A percentile compares a stretch with the other conserved stretches of the same genome.
phyloP scores from a whole-genome alignment of 2,797 vertebrate species.

The Amblyraja radiata region DNA sequence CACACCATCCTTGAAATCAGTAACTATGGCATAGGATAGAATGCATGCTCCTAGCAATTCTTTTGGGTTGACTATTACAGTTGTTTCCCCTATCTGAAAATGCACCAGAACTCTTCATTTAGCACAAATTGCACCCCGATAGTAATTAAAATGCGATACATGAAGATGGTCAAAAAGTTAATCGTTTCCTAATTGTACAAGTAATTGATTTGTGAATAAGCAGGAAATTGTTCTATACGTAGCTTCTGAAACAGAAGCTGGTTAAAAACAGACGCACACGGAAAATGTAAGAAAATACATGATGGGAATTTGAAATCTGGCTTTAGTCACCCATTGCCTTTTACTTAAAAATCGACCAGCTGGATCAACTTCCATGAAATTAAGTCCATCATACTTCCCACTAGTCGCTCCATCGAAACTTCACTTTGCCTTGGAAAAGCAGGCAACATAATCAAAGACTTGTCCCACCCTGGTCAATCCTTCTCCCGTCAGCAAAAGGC shows the following conservation, averaged over 20 bases:
- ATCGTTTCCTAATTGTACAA: constrained; percentile 11
- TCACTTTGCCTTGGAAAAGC: no score
- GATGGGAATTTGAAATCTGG: neutral
- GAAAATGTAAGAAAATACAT: neutral
- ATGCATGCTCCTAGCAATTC: neutral
- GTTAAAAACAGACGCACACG: neutral
- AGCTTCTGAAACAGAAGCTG: neutral
- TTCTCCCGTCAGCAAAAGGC: no score
- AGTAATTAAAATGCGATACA: neutral
- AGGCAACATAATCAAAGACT: no score
- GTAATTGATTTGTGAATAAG: constrained; percentile 1
- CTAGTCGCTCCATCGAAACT: neutral
- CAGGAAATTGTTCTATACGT: neutral
- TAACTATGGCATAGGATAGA: neutral
- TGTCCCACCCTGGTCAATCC: no score
- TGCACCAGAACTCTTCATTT: neutral
- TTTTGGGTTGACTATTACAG: neutral
- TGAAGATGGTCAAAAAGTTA: neutral
- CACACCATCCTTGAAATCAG: neutral
- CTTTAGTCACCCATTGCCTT: neutral
- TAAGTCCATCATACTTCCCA: neutral
- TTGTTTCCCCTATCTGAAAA: neutral
- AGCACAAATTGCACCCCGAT: neutral
- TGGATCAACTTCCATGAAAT: neutral
- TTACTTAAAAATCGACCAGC: neutral